Evolutionary conservation across 2,888 invertebrate species (phyloP).

Genomic region (Xanthia togata): DNA sequence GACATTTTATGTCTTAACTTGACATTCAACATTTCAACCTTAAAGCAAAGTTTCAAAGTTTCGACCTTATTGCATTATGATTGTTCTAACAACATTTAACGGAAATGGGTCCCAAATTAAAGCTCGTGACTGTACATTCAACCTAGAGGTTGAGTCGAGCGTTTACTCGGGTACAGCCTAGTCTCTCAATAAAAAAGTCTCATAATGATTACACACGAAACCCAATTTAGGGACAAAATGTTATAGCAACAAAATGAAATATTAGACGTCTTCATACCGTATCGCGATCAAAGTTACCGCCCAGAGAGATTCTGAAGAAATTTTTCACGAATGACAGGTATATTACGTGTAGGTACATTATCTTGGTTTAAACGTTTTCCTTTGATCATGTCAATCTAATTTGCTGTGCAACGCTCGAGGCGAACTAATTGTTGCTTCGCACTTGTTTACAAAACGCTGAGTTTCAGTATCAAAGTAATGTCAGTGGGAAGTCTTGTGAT

Average conservation of each 20-base stretch:
- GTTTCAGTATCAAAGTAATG: conserved; percentile 20
- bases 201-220: not conserved
- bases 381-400: conserved; percentile 36
- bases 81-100: no score
- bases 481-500: conserved; percentile 10
- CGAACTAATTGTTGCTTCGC: conserved; percentile 21
- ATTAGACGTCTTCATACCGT: not conserved
- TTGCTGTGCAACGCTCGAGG: conserved; percentile 4
- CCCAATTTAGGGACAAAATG: not conserved
- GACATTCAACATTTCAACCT: no score
- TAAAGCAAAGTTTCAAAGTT: no score
- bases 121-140: no score
- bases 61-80: no score
- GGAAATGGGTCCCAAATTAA: no score
- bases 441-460: conserved; percentile 11
- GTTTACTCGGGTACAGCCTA: not conserved
- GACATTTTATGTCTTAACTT: no score
- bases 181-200: not conserved
- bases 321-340: conserved; percentile 20
- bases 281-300: conserved; percentile 19
- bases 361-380: conserved; percentile 21
- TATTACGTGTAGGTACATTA: conserved; percentile 10
- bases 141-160: not conserved
- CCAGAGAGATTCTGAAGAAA: not conserved
- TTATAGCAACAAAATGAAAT: conserved; percentile 12